Evolutionary conservation across 2,888 invertebrate genomes (phyloP).

Genomic region (Leptopilina myrica): DNA sequence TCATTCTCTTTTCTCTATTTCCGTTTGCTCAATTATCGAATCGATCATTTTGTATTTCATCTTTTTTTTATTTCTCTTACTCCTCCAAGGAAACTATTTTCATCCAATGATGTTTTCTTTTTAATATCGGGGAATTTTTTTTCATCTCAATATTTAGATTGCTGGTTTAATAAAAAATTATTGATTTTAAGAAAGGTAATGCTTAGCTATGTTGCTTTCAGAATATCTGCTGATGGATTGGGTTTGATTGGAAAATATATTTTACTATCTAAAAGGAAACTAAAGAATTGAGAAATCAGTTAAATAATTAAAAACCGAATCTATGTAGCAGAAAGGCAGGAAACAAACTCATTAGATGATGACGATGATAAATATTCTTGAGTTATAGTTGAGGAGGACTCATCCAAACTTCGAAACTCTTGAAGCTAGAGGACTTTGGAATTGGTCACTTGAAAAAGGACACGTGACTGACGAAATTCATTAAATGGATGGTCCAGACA

Average conservation of each 20-base stretch:
- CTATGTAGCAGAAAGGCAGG: no score
- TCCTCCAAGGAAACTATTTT: constrained; percentile 3
- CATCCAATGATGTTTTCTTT: neutral
- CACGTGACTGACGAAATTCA: no score
- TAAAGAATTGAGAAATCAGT: no score
- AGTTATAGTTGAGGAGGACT: no score
- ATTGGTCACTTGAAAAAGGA: no score
- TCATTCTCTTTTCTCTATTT: neutral
- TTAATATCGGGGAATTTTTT: neutral
- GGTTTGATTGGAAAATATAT: neutral
- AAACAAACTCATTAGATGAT: no score
- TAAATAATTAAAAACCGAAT: no score
- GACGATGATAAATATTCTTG: no score
- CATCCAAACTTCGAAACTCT: no score
- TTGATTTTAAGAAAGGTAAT: neutral
- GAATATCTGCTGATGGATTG: neutral
- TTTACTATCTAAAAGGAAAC: no score
- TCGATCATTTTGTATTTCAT: constrained; percentile 3
- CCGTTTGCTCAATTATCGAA: constrained; percentile 8
- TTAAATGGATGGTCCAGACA: no score
- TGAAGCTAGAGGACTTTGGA: no score
- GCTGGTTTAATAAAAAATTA: neutral
- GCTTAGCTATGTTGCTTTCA: neutral
- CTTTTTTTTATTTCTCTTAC: constrained; percentile 3
- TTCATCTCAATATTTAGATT: constrained; percentile 3